Evolutionary conservation across 1,140 invertebrate genomes (phyloP), one percentile per base, ranked within the genome.

Genomic region (Pogonognathellus flavescens): DNA sequence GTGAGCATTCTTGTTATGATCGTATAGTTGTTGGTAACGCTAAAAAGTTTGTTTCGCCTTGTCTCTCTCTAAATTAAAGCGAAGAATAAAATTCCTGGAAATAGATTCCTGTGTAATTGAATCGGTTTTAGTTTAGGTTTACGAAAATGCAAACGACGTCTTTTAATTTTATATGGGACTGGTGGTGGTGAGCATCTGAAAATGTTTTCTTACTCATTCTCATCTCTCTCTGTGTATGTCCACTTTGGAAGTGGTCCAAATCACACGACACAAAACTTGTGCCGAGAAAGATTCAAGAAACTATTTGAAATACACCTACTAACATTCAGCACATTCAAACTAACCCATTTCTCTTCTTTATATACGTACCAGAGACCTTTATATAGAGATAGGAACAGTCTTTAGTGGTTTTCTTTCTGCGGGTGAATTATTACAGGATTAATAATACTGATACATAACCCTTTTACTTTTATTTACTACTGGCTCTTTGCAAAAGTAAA

Each of bases 91-190:
- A 55, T 59, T 81, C 80, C 52, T 20, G 4, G 50, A 22, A 81
- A 81, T 81, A 81, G 80, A 81, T 81, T 81, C 80, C 50, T 53
- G 20, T 55, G 50, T 81, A 81, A 81, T 81, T 81, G 80, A 81
- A 81, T 81, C 53, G 80, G 80, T 18, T 50, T 81, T 81, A 53
- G 31, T 81, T 53, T 52, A 31, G 50, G 49, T 81, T 81, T 8
- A 55, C 22, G 80, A 53, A 81, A 81, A 57, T 57, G 80, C 31
- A 81, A 81, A 81, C 50, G 55, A 55, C 53, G 18, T 52, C 53
- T 52, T 81, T 81, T 81, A 81, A 41, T 41, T 81, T 81, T 81
- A 81, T 81, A 81, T 55, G 80, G 31, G 31, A 41, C 31, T 41
- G 31, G 31, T 41, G 31, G 6, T 41, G 31, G 31, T 41, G 31